Evolutionary conservation across 2,888 invertebrate genomes (phyloP).

Genomic region (Drosophila eohydei): DNA sequence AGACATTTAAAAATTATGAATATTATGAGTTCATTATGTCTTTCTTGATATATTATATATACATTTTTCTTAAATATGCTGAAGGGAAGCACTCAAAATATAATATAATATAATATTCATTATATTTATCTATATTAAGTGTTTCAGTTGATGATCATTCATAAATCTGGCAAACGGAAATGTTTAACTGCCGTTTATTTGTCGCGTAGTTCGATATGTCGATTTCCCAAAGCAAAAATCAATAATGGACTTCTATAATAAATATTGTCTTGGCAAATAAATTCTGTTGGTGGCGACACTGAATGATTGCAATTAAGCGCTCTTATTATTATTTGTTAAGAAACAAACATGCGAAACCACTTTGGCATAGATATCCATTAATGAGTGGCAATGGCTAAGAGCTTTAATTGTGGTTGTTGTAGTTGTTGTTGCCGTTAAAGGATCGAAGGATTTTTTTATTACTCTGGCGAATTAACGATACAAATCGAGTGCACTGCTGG

Average conservation of each 20-base stretch:
- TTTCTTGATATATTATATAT: background rate
- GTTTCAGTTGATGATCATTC: background rate
- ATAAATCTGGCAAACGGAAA: conserved; percentile 47
- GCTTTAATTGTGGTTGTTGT: background rate
- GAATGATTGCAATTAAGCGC: conserved; percentile 63
- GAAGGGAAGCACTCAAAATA: background rate
- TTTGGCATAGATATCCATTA: conserved; percentile 27
- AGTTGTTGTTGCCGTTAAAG: conserved; percentile 14
- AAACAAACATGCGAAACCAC: conserved; percentile 55
- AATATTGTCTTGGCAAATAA: conserved; percentile 62
- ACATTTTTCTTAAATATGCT: background rate
- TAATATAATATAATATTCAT: background rate
- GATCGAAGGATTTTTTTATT: conserved; percentile 28
- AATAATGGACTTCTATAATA: conserved; percentile 30
- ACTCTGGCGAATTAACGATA: conserved; percentile 30
- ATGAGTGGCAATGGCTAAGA: conserved; percentile 4
- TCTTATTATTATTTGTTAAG: conserved; percentile 57
- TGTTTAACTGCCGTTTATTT: conserved; percentile 42
- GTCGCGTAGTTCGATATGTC: conserved; percentile 43
- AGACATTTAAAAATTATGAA: background rate
- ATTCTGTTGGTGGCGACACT: conserved; percentile 24
- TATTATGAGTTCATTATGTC: background rate
- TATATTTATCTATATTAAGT: background rate
- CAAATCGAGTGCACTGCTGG: conserved; percentile 75
- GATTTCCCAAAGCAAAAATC: conserved; percentile 23